Conservation (phyloP, 2,113 vertebrate genomes). For the Zapornia atra region DNA sequence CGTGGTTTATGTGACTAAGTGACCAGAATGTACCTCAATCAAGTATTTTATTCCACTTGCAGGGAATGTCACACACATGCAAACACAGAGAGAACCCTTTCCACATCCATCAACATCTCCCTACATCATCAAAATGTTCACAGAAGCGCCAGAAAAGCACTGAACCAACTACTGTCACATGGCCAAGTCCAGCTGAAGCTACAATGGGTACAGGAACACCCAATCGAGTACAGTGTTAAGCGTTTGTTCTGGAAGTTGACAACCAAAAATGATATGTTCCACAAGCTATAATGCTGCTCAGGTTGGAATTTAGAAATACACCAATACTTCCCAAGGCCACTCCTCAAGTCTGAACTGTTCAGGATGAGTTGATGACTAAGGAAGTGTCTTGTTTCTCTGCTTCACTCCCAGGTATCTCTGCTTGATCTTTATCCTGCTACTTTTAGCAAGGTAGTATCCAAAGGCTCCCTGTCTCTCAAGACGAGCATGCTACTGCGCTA, state of each 20-base stretch:
- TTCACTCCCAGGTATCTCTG: background rate
- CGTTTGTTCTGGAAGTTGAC: background rate
- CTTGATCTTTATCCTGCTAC: background rate
- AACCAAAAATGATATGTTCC: background rate
- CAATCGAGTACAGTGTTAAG: background rate
- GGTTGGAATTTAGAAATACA: background rate
- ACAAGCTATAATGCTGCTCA: background rate
- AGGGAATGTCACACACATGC: background rate
- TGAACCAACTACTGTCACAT: background rate
- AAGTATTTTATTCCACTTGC: background rate
- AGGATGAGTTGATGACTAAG: background rate
- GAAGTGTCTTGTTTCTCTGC: background rate
- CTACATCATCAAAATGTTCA: background rate
- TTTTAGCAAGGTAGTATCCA: background rate
- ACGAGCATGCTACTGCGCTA: background rate
- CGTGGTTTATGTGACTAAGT: background rate
- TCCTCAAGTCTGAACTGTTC: background rate
- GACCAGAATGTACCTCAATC: background rate
- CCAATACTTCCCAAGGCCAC: background rate
- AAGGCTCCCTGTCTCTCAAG: background rate
- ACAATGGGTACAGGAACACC: background rate
- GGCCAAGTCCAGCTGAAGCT: background rate
- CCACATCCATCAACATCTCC: background rate
- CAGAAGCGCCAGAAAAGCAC: background rate
- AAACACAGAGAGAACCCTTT: background rate